These are phyloP conservation scores for Actenoides hombroni DNA, from an alignment of 2,113 vertebrate species.

Conservation along the genomic window DNA sequence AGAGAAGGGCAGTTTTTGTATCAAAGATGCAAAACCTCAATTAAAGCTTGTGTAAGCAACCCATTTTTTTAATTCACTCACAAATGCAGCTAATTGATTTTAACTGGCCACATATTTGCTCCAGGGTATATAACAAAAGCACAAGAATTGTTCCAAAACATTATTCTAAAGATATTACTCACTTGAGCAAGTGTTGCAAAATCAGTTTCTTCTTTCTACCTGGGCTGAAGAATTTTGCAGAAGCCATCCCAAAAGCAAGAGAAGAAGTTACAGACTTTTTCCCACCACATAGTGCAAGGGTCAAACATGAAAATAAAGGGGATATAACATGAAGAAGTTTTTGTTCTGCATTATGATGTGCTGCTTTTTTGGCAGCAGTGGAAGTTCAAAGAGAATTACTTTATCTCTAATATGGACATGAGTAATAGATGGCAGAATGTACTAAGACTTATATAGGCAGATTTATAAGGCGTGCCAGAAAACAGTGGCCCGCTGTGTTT, in stretches of 20 bases:
- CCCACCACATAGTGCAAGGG: not conserved
- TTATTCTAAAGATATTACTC: not conserved
- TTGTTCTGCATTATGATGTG: constrained; percentile 38
- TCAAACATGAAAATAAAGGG: constrained; percentile 21
- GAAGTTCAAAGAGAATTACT: constrained; percentile 59
- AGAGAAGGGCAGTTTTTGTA: not conserved
- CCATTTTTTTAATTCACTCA: not conserved
- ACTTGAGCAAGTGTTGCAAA: not conserved
- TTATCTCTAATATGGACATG: constrained; percentile 63
- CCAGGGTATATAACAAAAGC: not conserved
- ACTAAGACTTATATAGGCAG: constrained; percentile 61
- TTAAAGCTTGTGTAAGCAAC: not conserved
- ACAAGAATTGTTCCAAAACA: not conserved
- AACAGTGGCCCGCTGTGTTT: constrained; percentile 7
- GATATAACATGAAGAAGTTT: not conserved
- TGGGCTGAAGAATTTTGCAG: not conserved
- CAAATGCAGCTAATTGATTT: not conserved
- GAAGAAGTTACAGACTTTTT: not conserved
- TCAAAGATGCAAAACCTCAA: not conserved
- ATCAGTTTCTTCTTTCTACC: not conserved
- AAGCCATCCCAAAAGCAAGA: not conserved
- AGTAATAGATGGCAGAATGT: constrained; percentile 66
- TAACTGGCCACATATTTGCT: not conserved
- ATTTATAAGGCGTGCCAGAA: constrained; percentile 66
- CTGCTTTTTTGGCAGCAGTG: constrained; percentile 40